phyloP scores from a whole-genome alignment of 2,888 invertebrate species.

The Helicoverpa assulta region DNA sequence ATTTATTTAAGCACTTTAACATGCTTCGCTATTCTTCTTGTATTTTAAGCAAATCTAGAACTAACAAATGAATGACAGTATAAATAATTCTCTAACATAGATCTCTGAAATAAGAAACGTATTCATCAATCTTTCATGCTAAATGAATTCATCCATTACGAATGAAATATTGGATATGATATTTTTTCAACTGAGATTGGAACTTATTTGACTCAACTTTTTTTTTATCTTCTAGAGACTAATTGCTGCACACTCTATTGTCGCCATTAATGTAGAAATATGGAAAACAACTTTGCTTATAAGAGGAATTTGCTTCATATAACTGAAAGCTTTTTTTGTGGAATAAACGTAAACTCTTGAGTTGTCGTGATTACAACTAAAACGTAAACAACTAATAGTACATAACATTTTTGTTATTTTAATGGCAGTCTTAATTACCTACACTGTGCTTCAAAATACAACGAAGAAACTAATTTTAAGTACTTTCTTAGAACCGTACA shows the following conservation, averaged over 20 bases:
- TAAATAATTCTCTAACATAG: not conserved
- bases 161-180: too few species aligned
- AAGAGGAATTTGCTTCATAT: too few species aligned
- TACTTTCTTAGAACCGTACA: not conserved
- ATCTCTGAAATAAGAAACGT: not conserved
- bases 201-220: too few species aligned
- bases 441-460: not conserved
- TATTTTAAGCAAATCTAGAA: constrained; percentile 15
- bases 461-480: not conserved
- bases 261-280: too few species aligned
- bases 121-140: not conserved
- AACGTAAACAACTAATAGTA: too few species aligned
- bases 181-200: too few species aligned
- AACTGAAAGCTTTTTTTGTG: too few species aligned
- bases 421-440: not conserved
- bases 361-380: too few species aligned
- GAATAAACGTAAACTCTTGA: too few species aligned
- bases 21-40: constrained; percentile 21
- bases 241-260: too few species aligned
- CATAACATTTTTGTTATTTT: not conserved
- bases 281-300: too few species aligned
- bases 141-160: not conserved
- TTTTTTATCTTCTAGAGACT: too few species aligned
- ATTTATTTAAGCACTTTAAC: constrained; percentile 41
- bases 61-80: not conserved